Evolutionary conservation across 1,140 invertebrate species (phyloP).

Genomic region (Aphelenchoides avenae): DNA sequence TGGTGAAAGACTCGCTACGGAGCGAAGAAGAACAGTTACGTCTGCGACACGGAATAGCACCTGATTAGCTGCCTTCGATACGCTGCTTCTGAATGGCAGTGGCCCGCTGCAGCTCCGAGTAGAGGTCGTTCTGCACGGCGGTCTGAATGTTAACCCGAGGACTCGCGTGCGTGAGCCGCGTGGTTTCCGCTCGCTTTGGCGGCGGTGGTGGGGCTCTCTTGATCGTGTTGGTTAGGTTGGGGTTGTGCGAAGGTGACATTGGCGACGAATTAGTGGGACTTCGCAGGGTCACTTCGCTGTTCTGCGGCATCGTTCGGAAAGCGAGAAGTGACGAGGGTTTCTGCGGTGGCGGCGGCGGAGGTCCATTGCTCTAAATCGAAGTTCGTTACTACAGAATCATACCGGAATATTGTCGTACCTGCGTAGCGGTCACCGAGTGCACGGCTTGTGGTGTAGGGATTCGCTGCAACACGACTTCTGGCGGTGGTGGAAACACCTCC

Average conservation of each 20-base stretch:
- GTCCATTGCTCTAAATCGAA: background rate
- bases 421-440: background rate
- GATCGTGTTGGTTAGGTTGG: slow-evolving; percentile 4
- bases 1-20: no score
- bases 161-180: slow-evolving; percentile 10
- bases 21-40: no score
- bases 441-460: background rate
- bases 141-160: slow-evolving; percentile 1
- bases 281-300: background rate
- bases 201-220: slow-evolving; percentile 49
- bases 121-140: slow-evolving; percentile 36
- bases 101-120: slow-evolving; percentile 29
- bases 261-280: no score
- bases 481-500: slow-evolving; percentile 55
- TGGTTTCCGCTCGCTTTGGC: slow-evolving; percentile 48
- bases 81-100: slow-evolving; percentile 17
- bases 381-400: slow-evolving; percentile 3
- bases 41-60: no score
- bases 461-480: background rate
- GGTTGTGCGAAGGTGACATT: slow-evolving; percentile 12
- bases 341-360: no score
- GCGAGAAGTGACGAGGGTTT: slow-evolving; percentile 4
- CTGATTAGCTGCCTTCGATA: no score
- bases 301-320: slow-evolving; percentile 2
- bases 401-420: background rate